Evolutionary conservation across 2,797 vertebrate genomes (phyloP).

Genomic region (Dendrocincla fuliginosa): DNA sequence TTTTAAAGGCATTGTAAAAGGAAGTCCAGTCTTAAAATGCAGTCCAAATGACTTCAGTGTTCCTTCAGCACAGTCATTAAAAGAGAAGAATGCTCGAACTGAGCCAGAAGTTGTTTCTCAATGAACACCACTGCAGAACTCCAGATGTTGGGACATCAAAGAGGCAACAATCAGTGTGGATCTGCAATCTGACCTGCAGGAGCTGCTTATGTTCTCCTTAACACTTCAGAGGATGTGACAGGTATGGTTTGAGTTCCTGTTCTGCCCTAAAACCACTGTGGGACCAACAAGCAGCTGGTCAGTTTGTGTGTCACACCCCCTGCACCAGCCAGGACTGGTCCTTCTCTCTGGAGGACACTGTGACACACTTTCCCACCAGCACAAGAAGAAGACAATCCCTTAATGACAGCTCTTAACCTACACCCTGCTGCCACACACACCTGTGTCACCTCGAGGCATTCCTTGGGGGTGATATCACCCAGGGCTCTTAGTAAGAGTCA

Average conservation of each 20-base stretch:
- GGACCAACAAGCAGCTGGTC: rapidly evolving
- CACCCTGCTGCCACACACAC: background rate
- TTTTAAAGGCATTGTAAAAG: background rate
- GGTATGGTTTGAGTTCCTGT: rapidly evolving
- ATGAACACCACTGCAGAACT: no score
- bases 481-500: rapidly evolving
- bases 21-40: background rate
- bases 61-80: background rate
- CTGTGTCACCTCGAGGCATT: background rate
- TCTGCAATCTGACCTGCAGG: background rate
- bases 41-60: background rate
- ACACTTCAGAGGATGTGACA: rapidly evolving
- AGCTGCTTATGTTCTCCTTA: rapidly evolving
- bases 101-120: background rate
- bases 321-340: rapidly evolving
- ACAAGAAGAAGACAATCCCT: background rate
- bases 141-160: background rate
- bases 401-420: background rate
- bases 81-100: background rate
- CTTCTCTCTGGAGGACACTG: background rate
- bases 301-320: rapidly evolving
- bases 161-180: rapidly evolving
- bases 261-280: background rate
- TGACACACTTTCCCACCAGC: rapidly evolving
- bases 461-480: background rate